Conservation (phyloP, 2,113 vertebrate genomes). For the Gnathonemus longibarbis region DNA sequence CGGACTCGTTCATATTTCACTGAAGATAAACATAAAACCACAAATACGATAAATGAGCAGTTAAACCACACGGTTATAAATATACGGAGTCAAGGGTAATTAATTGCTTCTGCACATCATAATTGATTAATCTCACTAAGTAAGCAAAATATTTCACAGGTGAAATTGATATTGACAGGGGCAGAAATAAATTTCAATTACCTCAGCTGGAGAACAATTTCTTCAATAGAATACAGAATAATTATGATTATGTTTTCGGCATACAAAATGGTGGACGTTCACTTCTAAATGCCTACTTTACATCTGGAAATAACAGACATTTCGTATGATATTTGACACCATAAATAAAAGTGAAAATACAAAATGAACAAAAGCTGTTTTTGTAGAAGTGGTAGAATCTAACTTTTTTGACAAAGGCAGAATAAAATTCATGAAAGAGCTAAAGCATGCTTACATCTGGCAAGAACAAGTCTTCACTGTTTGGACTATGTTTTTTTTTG, state of each 20-base stretch:
- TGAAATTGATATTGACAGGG: not conserved
- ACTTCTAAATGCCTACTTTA: not conserved
- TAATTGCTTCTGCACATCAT: not conserved
- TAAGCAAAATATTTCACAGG: not conserved
- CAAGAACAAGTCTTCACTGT: not conserved
- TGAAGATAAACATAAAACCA: not conserved
- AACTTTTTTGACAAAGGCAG: not conserved
- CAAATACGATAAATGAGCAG: not conserved
- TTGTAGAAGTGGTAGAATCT: not conserved
- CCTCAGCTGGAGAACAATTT: not conserved
- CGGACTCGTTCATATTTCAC: not conserved
- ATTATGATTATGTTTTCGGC: not conserved
- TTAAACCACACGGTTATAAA: not conserved
- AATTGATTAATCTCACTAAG: not conserved
- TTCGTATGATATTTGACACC: not conserved
- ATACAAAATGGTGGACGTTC: not conserved
- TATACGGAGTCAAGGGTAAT: not conserved
- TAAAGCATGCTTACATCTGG: not conserved
- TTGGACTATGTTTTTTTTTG: not conserved
- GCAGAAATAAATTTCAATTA: conserved; percentile 10
- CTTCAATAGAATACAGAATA: not conserved
- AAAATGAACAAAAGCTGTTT: not conserved
- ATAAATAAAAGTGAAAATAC: not conserved
- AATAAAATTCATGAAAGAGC: not conserved
- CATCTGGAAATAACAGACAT: not conserved